These are phyloP conservation scores for Parthenolecanium corni DNA, from an alignment of 2,888 invertebrate genomes.

Conservation along the genomic window DNA sequence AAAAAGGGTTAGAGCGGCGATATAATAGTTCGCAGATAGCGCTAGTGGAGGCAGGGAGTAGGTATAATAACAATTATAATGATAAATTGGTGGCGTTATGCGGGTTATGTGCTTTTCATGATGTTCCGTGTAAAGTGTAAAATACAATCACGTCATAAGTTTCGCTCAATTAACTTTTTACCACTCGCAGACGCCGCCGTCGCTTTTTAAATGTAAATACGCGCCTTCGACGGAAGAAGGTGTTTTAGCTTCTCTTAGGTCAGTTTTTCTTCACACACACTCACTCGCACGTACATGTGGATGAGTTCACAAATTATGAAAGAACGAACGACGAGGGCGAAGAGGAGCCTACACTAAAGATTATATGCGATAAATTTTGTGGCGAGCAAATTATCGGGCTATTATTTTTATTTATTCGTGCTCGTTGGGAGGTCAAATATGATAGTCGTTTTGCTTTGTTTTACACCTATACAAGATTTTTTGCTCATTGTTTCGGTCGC, in stretches of 20 bases:
- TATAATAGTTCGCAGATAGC: not conserved
- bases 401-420: no score
- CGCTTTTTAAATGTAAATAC: conserved; percentile 6
- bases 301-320: not conserved
- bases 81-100: conserved; percentile 22
- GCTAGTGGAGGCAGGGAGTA: not conserved
- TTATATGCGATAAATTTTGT: no score
- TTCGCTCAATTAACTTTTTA: conserved; percentile 19
- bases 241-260: conserved; percentile 15
- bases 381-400: no score
- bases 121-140: conserved; percentile 6
- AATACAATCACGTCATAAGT: conserved; percentile 23
- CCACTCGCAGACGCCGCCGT: conserved; percentile 1
- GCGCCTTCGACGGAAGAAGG: not conserved
- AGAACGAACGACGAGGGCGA: not conserved
- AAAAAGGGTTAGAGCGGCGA: no score
- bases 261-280: not conserved
- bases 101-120: conserved; percentile 11
- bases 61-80: conserved; percentile 22
- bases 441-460: no score
- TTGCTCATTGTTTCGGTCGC: no score
- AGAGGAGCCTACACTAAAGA: no score
- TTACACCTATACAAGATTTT: no score
- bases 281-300: not conserved
- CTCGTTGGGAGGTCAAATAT: no score